Evolutionary conservation across 1,140 invertebrate species (phyloP).

Genomic region (Pemphigus obesinymphae): DNA sequence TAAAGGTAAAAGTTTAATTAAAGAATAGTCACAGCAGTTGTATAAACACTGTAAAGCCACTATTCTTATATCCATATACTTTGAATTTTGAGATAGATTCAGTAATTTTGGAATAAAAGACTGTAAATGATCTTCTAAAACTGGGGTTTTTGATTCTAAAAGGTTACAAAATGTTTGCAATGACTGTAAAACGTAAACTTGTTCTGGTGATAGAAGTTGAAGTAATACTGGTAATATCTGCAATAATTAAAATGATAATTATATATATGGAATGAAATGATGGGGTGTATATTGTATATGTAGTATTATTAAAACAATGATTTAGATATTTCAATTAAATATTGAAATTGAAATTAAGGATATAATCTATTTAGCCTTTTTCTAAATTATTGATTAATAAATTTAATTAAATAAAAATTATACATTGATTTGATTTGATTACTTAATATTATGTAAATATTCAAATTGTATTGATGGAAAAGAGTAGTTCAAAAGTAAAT

Average conservation of each 20-base stretch:
- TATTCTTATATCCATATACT: slow-evolving; percentile 46
- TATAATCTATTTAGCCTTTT: neutral
- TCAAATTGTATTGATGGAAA: no score
- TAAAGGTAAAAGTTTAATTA: slow-evolving; percentile 46
- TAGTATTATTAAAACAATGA: neutral
- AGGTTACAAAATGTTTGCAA: slow-evolving; percentile 55
- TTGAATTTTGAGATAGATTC: slow-evolving; percentile 8
- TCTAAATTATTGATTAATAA: no score
- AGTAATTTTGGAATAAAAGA: slow-evolving; percentile 42
- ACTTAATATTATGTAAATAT: no score
- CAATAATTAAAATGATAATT: slow-evolving; percentile 48
- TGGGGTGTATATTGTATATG: neutral
- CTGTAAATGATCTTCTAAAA: slow-evolving; percentile 40
- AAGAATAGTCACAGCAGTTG: slow-evolving; percentile 42
- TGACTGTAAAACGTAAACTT: slow-evolving; percentile 57
- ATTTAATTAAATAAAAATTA: neutral
- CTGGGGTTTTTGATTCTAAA: slow-evolving; percentile 15
- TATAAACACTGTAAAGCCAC: slow-evolving; percentile 47
- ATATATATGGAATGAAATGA: neutral
- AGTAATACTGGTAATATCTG: slow-evolving; percentile 65
- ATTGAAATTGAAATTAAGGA: neutral
- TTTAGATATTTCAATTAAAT: neutral
- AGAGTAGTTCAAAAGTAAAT: no score
- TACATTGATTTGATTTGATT: no score
- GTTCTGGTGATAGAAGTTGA: slow-evolving; percentile 59